phyloP scores from a whole-genome alignment of 2,113 vertebrate genomes.

The Plotosus lineatus region DNA sequence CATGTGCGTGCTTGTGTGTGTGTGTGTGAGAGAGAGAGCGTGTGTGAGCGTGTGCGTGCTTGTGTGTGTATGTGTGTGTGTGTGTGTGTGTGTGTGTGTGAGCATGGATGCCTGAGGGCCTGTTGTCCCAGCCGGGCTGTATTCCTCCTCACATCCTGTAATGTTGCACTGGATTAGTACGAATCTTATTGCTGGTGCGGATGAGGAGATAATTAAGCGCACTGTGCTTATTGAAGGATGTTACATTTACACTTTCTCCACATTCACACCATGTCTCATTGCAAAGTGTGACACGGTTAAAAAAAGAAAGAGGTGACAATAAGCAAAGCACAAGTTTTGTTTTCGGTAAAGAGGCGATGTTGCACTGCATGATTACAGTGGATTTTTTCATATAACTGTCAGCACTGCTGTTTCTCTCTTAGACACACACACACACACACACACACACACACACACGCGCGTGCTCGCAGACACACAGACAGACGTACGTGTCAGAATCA shows the following conservation, averaged over 20 bases:
- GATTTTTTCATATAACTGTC: conserved; percentile 32
- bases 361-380: conserved; percentile 16
- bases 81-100: not conserved
- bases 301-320: not conserved
- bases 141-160: not conserved
- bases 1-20: too few relatives aligned
- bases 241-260: not conserved
- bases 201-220: not conserved
- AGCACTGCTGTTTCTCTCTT: conserved; percentile 13
- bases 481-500: conserved; percentile 51
- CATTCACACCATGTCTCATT: not conserved
- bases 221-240: not conserved
- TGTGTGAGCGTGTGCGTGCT: too few relatives aligned
- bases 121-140: not conserved
- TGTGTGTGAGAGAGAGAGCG: too few relatives aligned
- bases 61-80: too few relatives aligned
- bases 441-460: conserved; percentile 9
- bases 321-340: not conserved
- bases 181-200: not conserved
- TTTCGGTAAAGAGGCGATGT: conserved; percentile 7
- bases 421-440: conserved; percentile 5
- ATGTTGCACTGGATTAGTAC: not conserved
- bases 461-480: conserved; percentile 29
- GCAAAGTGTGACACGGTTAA: not conserved
- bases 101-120: not conserved